Percentiles rank a stretch among this genome's conserved stretches.
These are phyloP conservation scores for Cygnus atratus DNA, from an alignment of 2,113 vertebrate species.

Conservation along the genomic window DNA sequence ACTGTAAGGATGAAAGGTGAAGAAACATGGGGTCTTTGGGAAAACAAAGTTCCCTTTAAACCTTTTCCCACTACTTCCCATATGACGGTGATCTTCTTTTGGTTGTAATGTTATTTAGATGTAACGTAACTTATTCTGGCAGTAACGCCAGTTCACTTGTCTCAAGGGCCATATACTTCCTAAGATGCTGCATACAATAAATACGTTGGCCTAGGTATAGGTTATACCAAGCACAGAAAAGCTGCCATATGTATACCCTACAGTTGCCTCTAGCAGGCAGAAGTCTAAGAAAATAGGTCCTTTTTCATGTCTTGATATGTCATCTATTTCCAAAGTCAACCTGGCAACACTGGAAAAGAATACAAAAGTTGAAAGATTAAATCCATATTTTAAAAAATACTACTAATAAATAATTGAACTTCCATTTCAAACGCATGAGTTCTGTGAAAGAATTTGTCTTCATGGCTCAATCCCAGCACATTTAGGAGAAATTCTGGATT, in stretches of 20 bases:
- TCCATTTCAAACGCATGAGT: not conserved
- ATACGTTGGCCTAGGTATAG: not conserved
- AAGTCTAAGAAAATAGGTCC: not conserved
- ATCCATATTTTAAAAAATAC: not conserved
- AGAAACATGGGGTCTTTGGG: conserved; percentile 37
- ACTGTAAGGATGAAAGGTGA: not conserved
- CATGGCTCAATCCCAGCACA: not conserved
- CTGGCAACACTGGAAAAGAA: not conserved
- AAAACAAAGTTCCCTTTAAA: conserved; percentile 31
- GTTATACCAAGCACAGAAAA: not conserved
- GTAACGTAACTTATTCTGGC: conserved; percentile 22
- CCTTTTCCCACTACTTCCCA: not conserved
- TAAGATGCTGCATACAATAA: not conserved
- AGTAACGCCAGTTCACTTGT: not conserved
- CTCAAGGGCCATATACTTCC: conserved; percentile 22
- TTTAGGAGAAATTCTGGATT: not conserved
- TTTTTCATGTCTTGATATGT: not conserved
- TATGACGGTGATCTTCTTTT: not conserved
- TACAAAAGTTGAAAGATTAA: not conserved
- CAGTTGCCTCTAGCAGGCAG: not conserved
- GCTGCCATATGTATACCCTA: not conserved
- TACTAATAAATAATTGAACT: not conserved
- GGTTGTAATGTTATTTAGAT: conserved; percentile 19
- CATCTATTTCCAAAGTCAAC: not conserved
- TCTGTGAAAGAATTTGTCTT: not conserved